Evolutionary conservation across 2,797 vertebrate species (phyloP), one percentile per base, ranked within the genome.

Genomic region (Coreius guichenoti): DNA sequence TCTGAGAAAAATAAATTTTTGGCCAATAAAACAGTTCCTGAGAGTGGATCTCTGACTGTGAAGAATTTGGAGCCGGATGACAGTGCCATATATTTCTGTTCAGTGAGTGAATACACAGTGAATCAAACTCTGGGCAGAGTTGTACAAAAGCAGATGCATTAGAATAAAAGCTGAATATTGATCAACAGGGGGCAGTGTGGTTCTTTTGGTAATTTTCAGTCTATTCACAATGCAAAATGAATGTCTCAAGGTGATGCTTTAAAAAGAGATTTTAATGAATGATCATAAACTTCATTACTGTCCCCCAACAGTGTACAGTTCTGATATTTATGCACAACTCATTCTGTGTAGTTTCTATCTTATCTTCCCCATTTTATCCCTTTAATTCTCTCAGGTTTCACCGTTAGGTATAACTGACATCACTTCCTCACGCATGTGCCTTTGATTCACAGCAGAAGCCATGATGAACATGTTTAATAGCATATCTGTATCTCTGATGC

Each of bases 41-140:
- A 84, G 1, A 39, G 2, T 1, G 91, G 93, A 61, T 89, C 89
- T 4, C 69, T 92, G 3, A 90, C 76, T 33, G 82, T 89, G 73
- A 89, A 87, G 5, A 75, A 89, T 19, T 3, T 91, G 73, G 29
- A 51, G 77, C 29, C 83, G 13, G 13, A 5, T 63, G 91, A 92
- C 61, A 63, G 75, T 3, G 91, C 87, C 33, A 0, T 89, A 82
- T 92, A 93, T 84, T 89, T 93, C 88, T 93, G 92, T 88, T 88
- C 89, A 33, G 90, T 91, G 13, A 90, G 85, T 69, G 0, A 91
- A 31, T 0, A 68, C 90, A 92, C 86, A 87, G 89, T 87, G 74
- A 0, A 61, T 47, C 63, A 91, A 82, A 79, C 47, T 81, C 26
- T 31, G 16, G 45, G 26, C 4, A 63, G 61, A 63, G 61, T 0